Evolutionary conservation across 1,140 invertebrate species (phyloP).

Genomic region (Ladona fulva): DNA sequence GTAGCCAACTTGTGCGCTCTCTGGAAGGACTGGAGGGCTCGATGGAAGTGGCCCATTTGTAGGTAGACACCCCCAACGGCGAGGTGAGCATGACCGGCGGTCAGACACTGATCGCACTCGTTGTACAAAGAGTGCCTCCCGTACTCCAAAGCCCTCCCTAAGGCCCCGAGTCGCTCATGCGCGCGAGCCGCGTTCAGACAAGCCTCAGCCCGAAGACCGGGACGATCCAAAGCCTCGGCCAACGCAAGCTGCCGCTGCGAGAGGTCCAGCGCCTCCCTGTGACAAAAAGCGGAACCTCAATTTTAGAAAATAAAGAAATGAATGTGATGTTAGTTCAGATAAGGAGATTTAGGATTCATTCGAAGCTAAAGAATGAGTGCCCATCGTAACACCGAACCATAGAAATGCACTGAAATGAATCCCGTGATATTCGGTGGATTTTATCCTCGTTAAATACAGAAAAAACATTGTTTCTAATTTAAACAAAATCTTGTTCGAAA

Average conservation of each 20-base stretch:
- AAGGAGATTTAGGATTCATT: no score
- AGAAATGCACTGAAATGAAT: no score
- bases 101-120: slow-evolving; percentile 68
- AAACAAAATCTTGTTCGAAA: no score
- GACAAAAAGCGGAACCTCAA: neutral
- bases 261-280: slow-evolving; percentile 71
- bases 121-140: slow-evolving; percentile 77
- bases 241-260: slow-evolving; percentile 74
- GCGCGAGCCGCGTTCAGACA: slow-evolving; percentile 75
- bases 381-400: no score
- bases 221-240: slow-evolving; percentile 72
- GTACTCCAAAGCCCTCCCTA: slow-evolving; percentile 70
- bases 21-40: slow-evolving; percentile 75
- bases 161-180: slow-evolving; percentile 68
- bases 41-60: slow-evolving; percentile 74
- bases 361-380: no score
- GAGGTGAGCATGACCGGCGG: slow-evolving; percentile 69
- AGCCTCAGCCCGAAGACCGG: slow-evolving; percentile 73
- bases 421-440: no score
- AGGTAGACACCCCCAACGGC: slow-evolving; percentile 74
- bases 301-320: no score
- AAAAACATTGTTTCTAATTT: no score
- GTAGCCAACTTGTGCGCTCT: slow-evolving; percentile 72
- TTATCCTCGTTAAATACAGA: no score
- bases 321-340: no score